Evolutionary conservation across 2,797 vertebrate genomes (phyloP).

Genomic region (Aldrovandia affinis): DNA sequence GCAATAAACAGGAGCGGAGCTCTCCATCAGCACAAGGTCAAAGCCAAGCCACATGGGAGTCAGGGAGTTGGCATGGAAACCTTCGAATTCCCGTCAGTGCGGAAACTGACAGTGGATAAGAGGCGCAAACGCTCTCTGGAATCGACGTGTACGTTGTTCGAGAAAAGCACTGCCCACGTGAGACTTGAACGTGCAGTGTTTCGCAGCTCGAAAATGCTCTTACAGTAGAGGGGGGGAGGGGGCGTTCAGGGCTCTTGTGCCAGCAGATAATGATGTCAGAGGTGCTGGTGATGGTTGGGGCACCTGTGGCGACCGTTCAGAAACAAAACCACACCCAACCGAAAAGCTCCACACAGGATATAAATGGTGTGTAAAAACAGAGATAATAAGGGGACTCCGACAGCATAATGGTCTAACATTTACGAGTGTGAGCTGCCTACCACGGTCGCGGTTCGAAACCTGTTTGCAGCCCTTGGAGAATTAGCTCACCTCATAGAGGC

Average conservation of each 20-base stretch:
- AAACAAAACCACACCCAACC: background rate
- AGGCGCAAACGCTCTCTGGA: background rate
- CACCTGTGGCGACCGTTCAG: background rate
- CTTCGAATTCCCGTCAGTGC: background rate
- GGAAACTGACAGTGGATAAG: background rate
- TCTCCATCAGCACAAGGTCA: slow-evolving; percentile 6
- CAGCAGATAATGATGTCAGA: background rate
- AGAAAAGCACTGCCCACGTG: background rate
- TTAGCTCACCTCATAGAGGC: too few relatives aligned
- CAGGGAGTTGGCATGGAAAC: slow-evolving; percentile 9
- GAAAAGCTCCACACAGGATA: background rate
- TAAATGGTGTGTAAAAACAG: background rate
- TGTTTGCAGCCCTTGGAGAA: too few relatives aligned
- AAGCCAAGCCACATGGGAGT: slow-evolving; percentile 21
- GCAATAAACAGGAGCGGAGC: slow-evolving; percentile 12
- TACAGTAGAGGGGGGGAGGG: too few relatives aligned
- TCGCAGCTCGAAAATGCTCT: background rate
- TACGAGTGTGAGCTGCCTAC: too few relatives aligned
- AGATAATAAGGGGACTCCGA: too few relatives aligned
- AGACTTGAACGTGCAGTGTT: background rate
- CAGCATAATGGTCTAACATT: too few relatives aligned
- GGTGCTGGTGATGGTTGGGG: background rate
- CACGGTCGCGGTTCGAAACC: too few relatives aligned
- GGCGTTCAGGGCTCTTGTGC: background rate
- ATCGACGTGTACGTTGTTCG: background rate